phyloP scores from a whole-genome alignment of 2,797 vertebrate species.

The Setipinna tenuifilis region DNA sequence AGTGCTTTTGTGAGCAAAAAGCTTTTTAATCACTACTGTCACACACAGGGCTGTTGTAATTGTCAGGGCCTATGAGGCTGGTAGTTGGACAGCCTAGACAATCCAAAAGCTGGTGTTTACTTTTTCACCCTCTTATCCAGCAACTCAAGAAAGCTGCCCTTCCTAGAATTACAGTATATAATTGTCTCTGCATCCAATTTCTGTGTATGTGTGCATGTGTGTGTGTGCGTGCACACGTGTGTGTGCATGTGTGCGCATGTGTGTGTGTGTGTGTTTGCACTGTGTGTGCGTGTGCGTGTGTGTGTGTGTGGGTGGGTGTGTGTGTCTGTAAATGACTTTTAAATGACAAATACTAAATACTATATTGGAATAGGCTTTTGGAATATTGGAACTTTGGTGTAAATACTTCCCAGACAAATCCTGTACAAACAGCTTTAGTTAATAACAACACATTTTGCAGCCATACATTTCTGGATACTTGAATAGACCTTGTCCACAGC shows the following conservation, averaged over 20 bases:
- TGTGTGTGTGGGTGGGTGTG: not conserved
- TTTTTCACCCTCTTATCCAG: not conserved
- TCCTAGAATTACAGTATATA: not conserved
- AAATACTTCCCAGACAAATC: too few relatives aligned
- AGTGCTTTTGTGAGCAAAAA: not conserved
- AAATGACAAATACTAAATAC: not conserved
- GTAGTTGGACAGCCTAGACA: not conserved
- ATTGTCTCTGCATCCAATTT: not conserved
- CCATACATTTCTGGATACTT: too few relatives aligned
- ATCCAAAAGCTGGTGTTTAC: not conserved
- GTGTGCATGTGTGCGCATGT: too few relatives aligned
- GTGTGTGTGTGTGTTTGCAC: too few relatives aligned
- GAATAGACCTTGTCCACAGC: too few relatives aligned
- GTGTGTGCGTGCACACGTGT: too few relatives aligned
- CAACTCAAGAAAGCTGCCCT: not conserved
- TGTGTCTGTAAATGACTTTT: not conserved
- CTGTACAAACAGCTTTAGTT: too few relatives aligned
- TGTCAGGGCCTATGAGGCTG: not conserved
- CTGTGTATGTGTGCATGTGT: too few relatives aligned
- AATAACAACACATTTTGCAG: too few relatives aligned
- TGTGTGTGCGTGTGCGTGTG: too few relatives aligned
- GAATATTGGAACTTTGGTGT: not conserved
- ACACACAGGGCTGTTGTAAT: not conserved
- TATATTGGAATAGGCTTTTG: too few relatives aligned
- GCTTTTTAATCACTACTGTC: not conserved